phyloP scores from a whole-genome alignment of 2,113 vertebrate genomes.

The Columbina picui region DNA sequence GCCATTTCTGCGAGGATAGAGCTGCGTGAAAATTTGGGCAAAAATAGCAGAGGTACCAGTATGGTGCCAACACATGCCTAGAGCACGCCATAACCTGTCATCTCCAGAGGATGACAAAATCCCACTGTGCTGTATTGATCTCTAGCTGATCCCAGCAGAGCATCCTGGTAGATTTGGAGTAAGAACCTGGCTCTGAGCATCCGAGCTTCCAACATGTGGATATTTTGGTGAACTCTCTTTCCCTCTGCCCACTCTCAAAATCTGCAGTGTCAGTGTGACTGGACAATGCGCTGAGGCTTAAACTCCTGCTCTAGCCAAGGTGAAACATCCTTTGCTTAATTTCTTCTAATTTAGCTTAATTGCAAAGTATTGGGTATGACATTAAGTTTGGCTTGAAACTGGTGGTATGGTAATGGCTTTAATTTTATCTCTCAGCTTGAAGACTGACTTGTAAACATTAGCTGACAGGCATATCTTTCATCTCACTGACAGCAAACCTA shows the following conservation, averaged over 20 bases:
- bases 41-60: background rate
- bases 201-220: fast-evolving
- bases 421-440: constrained; percentile 24
- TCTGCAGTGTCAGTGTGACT: background rate
- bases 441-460: background rate
- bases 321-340: background rate
- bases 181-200: background rate
- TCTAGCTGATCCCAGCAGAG: background rate
- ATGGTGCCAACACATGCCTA: fast-evolving
- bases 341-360: constrained; percentile 21
- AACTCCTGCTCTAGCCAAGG: background rate
- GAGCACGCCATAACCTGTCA: background rate
- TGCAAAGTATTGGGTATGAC: background rate
- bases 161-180: background rate
- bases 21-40: background rate
- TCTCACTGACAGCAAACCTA: background rate
- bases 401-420: background rate
- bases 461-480: background rate
- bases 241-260: background rate
- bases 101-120: background rate
- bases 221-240: background rate
- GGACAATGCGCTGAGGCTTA: background rate
- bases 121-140: background rate
- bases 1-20: background rate
- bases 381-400: background rate